Evolutionary conservation across 1,140 invertebrate species (phyloP).

Genomic region (Ridgeia piscesae): DNA sequence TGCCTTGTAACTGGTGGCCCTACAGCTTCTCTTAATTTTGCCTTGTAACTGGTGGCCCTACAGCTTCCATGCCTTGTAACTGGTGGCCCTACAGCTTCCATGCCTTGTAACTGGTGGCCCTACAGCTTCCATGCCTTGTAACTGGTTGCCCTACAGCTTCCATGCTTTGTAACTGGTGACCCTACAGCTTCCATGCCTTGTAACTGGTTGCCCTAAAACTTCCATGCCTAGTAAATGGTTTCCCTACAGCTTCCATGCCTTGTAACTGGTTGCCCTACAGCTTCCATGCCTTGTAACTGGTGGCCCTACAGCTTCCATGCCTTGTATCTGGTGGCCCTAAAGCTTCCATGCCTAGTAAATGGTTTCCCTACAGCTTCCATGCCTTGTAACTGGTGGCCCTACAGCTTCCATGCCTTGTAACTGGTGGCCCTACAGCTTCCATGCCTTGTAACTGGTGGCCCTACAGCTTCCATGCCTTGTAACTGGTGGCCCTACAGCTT

Average conservation of each 20-base stretch:
- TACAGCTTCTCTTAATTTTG: neutral
- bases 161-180: neutral
- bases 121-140: neutral
- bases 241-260: neutral
- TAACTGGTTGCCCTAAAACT: no score
- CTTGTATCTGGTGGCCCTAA: neutral
- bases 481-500: neutral
- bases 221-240: no score
- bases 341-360: neutral
- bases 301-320: no score
- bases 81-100: no score
- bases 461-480: no score
- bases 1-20: neutral
- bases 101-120: neutral
- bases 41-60: neutral
- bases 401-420: neutral
- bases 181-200: neutral
- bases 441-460: neutral
- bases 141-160: no score
- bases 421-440: neutral
- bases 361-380: no score
- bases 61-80: neutral
- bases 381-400: neutral
- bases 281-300: neutral
- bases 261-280: neutral